phyloP scores from a whole-genome alignment of 2,888 invertebrate genomes.

The Caenorhabditis japonica region DNA sequence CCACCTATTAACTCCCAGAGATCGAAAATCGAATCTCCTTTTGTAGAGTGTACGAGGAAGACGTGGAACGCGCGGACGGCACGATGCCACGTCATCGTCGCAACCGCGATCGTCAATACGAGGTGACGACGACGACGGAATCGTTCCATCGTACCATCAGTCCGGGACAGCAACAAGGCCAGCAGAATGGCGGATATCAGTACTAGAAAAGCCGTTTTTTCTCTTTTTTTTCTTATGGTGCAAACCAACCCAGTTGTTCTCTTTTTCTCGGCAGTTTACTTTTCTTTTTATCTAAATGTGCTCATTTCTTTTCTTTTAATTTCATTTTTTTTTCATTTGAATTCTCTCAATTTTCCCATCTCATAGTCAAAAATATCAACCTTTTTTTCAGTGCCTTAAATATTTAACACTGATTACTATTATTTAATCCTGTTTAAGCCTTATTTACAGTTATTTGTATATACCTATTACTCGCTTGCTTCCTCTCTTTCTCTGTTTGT shows the following conservation, averaged over 20 bases:
- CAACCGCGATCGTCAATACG: constrained; percentile 68
- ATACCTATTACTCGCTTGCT: no score
- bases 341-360: no score
- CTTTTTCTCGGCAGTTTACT: constrained; percentile 25
- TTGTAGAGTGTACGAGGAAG: constrained; percentile 77
- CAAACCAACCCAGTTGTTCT: constrained; percentile 38
- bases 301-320: constrained; percentile 4
- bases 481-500: background rate
- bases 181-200: constrained; percentile 56
- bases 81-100: constrained; percentile 69
- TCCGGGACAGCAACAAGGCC: constrained; percentile 66
- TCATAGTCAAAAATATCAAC: no score
- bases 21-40: background rate
- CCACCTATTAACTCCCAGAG: no score
- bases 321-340: constrained; percentile 15
- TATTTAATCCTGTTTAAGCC: constrained; percentile 1
- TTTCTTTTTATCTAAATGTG: constrained; percentile 22
- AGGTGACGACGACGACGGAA: constrained; percentile 77
- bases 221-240: constrained; percentile 1
- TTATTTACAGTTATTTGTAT: constrained; percentile 20
- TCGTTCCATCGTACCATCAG: constrained; percentile 77
- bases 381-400: no score
- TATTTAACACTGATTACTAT: no score
- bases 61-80: constrained; percentile 66
- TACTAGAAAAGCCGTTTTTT: constrained; percentile 33